Conservation (phyloP, 2,113 vertebrate species). For the Tor tambroides region DNA sequence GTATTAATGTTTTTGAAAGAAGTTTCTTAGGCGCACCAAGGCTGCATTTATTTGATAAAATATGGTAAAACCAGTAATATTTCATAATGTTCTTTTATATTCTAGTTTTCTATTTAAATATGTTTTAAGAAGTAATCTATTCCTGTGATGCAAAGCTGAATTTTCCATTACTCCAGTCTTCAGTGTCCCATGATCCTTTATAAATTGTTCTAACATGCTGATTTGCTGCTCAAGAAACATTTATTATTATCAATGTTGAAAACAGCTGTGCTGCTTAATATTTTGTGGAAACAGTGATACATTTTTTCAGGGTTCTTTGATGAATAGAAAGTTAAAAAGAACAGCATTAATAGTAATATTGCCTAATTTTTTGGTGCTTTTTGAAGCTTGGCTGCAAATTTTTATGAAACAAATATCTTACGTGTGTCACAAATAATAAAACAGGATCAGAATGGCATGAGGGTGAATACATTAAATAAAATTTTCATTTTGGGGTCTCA, state of each 20-base stretch:
- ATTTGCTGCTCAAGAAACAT: background rate
- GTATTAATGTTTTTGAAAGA: background rate
- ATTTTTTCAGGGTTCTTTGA: too few relatives aligned
- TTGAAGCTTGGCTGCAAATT: too few relatives aligned
- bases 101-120: background rate
- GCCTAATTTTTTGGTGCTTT: too few relatives aligned
- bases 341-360: too few relatives aligned
- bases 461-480: too few relatives aligned
- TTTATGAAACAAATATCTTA: background rate
- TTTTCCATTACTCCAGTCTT: background rate
- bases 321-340: too few relatives aligned
- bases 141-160: background rate
- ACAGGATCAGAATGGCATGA: background rate
- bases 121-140: background rate
- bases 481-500: background rate
- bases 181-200: background rate
- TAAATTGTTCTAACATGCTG: background rate
- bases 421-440: background rate
- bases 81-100: background rate
- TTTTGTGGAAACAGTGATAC: background rate
- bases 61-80: background rate
- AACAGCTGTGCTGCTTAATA: background rate
- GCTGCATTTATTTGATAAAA: background rate
- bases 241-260: background rate
- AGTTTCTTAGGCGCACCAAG: background rate